phyloP scores from a whole-genome alignment of 2,888 invertebrate genomes.

The Bellardia bayeri region DNA sequence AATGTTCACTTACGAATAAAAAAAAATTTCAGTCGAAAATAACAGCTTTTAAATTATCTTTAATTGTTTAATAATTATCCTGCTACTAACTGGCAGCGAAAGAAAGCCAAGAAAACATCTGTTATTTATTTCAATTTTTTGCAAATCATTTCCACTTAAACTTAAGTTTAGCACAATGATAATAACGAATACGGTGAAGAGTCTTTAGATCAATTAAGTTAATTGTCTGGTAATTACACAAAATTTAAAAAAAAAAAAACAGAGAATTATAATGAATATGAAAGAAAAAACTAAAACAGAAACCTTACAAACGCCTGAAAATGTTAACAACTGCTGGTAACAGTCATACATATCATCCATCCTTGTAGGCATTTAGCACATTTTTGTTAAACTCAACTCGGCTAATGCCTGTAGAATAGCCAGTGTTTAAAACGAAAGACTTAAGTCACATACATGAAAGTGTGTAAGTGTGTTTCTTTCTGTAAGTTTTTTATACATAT shows the following conservation, averaged over 20 bases:
- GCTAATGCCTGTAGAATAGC: background rate
- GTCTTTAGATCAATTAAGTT: conserved; percentile 81
- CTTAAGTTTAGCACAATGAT: conserved; percentile 30
- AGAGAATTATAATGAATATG: conserved; percentile 1
- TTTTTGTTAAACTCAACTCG: background rate
- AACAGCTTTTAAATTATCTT: background rate
- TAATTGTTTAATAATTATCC: conserved; percentile 37
- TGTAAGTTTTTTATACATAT: conserved; percentile 1
- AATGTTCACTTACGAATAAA: no score
- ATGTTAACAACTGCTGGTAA: conserved; percentile 14
- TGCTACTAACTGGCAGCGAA: conserved; percentile 4
- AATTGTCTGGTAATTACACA: conserved; percentile 83
- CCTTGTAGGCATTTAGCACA: conserved; percentile 35
- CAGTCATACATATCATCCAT: background rate
- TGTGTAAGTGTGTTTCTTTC: background rate
- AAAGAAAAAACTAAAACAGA: background rate
- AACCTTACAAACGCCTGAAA: background rate
- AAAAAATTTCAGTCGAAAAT: background rate
- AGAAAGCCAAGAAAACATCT: conserved; percentile 51
- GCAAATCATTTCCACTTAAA: background rate
- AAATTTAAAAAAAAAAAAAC: conserved; percentile 30
- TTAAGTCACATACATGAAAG: conserved; percentile 38
- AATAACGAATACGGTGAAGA: conserved; percentile 73
- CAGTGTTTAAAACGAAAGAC: conserved; percentile 50
- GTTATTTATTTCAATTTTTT: conserved; percentile 68